Conservation (phyloP, 2,888 invertebrate species). For the Serripes groenlandicus region DNA sequence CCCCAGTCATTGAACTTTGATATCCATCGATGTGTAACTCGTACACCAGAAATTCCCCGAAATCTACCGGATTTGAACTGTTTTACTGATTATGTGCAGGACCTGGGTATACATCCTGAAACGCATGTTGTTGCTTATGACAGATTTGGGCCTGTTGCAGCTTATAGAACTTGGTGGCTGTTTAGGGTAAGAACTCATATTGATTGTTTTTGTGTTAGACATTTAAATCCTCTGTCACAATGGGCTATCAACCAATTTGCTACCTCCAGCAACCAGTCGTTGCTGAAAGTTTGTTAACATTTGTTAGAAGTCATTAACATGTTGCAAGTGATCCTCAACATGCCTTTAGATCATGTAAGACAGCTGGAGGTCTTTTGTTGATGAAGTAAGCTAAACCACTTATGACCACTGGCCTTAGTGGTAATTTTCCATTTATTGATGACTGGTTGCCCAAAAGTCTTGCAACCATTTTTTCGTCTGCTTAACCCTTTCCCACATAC, state of each 20-base stretch:
- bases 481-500: too few relatives aligned
- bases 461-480: too few relatives aligned
- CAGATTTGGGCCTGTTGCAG: conserved; percentile 69
- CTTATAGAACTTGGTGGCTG: conserved; percentile 77
- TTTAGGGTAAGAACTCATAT: conserved; percentile 72
- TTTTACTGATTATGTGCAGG: conserved; percentile 75
- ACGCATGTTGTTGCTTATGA: conserved; percentile 79
- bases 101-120: conserved; percentile 70
- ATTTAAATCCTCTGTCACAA: neutral
- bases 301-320: too few relatives aligned
- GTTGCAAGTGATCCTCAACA: too few relatives aligned
- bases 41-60: conserved; percentile 63
- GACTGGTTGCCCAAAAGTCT: too few relatives aligned
- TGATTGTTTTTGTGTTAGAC: neutral
- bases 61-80: conserved; percentile 73
- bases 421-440: too few relatives aligned
- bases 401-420: too few relatives aligned
- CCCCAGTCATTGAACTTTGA: conserved; percentile 75
- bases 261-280: neutral
- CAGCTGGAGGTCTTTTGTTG: too few relatives aligned
- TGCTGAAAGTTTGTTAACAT: neutral
- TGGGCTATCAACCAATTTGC: too few relatives aligned
- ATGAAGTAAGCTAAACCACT: too few relatives aligned
- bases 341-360: too few relatives aligned
- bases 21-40: conserved; percentile 67